Base-by-base conservation (phyloP, 2,113 vertebrate genomes). In the Phoxinus phoxinus region DNA sequence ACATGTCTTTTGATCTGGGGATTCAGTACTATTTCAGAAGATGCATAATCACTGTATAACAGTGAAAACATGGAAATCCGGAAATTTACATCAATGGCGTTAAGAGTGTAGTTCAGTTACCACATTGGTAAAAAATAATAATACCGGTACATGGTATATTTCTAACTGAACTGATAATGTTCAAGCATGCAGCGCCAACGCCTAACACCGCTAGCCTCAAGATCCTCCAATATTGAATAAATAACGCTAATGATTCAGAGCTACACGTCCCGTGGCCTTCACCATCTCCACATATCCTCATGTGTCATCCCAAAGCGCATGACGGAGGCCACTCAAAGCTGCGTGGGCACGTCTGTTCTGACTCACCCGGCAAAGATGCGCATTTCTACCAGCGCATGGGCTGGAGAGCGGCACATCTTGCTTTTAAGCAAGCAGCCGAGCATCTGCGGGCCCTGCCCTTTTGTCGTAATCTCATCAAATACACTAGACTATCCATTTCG, bases 381-480 rank as follows among this genome's bases (percentile, higher is more conserved):
- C 59, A 85, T 78, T 63, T 75, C 19, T 53, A 58, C 67, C 58
- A 81, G 84, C 72, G 71, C 41, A 41, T 21, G 15, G 35, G 25
- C 53, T 46, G 37, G 37, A 67, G 76, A 80, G 67, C 12, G 7
- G 21, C 19, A 32, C 61, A 44, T 79, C 81, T 56, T 81, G 69
- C 37, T 21, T 76, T 76, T 59, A 56, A 59, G 51, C 23, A 76
- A 76, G 83, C 44, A 69, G 27, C 48, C 35, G 41, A 69, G 48
- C 65, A 58, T 75, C 80, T 85, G 73, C 19, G 21, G 67, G 67
- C 81, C 32, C 67, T 56, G 48, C 48, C 61, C 67, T 83, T 58
- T 72, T 73, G 81, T 41, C 48, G 4, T 83, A 58, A 83, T 83
- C 81, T 83, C 81, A 73, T 72, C 67, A 83, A 83, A 83, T 72